Percentiles rank a stretch among this genome's conserved stretches.
These are phyloP conservation scores for Ctenicera cuprea DNA, from an alignment of 2,888 invertebrate species.

Conservation along the genomic window DNA sequence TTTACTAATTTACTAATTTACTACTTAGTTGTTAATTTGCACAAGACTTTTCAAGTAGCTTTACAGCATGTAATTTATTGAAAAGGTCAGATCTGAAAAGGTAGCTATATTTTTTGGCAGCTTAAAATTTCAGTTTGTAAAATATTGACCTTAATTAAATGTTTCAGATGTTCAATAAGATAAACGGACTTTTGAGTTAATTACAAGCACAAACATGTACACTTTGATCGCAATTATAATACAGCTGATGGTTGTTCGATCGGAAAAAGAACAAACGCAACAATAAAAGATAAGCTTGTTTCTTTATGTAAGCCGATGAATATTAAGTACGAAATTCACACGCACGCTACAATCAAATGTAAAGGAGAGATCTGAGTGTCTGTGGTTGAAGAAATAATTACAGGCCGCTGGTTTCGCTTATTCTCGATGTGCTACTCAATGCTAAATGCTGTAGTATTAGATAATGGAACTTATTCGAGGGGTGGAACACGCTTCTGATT, in stretches of 20 bases:
- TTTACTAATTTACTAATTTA: neutral
- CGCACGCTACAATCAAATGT: constrained; percentile 48
- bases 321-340: constrained; percentile 46
- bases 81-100: no score
- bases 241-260: constrained; percentile 25
- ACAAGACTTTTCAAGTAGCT: no score
- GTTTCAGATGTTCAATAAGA: no score
- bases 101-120: no score
- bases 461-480: constrained; percentile 62
- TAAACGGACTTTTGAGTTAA: neutral
- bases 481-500: constrained; percentile 59
- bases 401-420: constrained; percentile 67
- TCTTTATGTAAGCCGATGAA: constrained; percentile 44
- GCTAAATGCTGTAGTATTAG: constrained; percentile 63
- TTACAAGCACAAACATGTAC: neutral
- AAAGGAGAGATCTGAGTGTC: constrained; percentile 50
- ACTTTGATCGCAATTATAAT: constrained; percentile 1
- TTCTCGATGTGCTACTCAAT: constrained; percentile 66
- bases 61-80: no score
- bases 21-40: no score
- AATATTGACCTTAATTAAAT: no score
- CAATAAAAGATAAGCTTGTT: constrained; percentile 32
- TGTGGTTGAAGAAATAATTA: constrained; percentile 70
- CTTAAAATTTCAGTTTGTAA: no score
- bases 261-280: constrained; percentile 29